Evolutionary conservation across 2,797 vertebrate species (phyloP).

Genomic region (Mormyrus proboscirostris): DNA sequence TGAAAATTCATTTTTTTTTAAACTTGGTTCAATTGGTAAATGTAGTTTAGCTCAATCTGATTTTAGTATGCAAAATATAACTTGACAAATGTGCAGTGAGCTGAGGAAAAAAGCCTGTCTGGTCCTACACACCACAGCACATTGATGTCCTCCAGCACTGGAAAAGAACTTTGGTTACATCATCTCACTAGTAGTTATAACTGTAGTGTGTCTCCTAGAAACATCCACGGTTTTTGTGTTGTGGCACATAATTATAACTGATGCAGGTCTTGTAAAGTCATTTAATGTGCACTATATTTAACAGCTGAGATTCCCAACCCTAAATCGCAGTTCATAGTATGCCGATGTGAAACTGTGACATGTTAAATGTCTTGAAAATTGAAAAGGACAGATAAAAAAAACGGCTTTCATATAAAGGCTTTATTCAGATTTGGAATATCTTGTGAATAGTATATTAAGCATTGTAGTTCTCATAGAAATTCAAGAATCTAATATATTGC

Average conservation of each 20-base stretch:
- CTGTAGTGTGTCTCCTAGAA: background rate
- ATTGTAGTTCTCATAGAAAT: constrained; percentile 45
- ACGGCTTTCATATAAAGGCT: background rate
- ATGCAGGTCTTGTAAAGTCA: background rate
- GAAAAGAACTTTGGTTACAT: background rate
- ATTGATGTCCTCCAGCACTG: background rate
- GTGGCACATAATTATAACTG: background rate
- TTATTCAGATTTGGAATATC: constrained; percentile 27
- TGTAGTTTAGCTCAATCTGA: background rate
- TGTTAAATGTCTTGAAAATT: background rate
- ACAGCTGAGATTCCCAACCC: background rate
- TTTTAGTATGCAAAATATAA: background rate
- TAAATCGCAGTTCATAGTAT: background rate
- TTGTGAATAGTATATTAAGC: constrained; percentile 35
- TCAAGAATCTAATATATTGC: constrained; percentile 49
- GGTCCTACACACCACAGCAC: background rate
- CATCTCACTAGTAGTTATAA: background rate
- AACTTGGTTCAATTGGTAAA: background rate
- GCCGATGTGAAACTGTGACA: constrained; percentile 1
- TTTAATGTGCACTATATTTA: background rate
- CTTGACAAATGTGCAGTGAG: background rate
- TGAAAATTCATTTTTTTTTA: background rate
- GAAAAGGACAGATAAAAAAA: background rate
- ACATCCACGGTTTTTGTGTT: background rate
- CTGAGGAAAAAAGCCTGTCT: background rate